A percentile compares a stretch with the other conserved stretches of the same genome.
Conservation (phyloP, 1,140 invertebrate species). For the Triops cancriformis region DNA sequence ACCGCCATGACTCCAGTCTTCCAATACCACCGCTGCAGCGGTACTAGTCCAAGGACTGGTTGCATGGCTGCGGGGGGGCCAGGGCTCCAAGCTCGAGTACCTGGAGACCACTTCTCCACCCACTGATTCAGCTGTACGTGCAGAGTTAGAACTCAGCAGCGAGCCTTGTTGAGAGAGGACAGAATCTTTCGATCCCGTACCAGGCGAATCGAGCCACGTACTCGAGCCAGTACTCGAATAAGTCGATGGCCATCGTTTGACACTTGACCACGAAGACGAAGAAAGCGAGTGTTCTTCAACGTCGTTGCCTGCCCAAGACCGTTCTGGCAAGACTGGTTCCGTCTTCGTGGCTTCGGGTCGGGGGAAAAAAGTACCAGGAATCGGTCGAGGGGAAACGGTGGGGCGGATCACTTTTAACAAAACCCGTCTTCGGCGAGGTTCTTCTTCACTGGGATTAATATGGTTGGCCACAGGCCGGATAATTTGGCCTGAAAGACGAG, state of each 20-base stretch:
- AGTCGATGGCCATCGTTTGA: neutral
- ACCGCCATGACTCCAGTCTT: neutral
- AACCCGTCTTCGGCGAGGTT: neutral
- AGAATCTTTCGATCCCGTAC: no score
- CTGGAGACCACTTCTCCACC: neutral
- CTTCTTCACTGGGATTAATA: neutral
- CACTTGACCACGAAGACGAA: constrained; percentile 4
- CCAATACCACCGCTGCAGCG: neutral
- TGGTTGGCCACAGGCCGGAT: neutral
- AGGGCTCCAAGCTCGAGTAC: neutral
- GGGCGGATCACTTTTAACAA: neutral
- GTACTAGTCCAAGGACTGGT: neutral
- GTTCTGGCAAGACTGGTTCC: neutral
- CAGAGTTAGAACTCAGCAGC: neutral
- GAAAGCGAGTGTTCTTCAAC: neutral
- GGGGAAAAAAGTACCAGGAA: neutral
- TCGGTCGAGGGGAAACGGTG: neutral
- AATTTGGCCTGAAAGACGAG: constrained; percentile 7
- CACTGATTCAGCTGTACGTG: neutral
- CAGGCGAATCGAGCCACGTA: neutral
- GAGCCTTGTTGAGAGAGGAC: neutral
- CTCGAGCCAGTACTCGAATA: neutral
- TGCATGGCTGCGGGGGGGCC: neutral
- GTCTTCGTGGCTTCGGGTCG: neutral
- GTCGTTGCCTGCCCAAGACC: neutral